A percentile compares a stretch with the other conserved stretches of the same genome.
Conservation (phyloP, 2,113 vertebrate genomes). For the Podarcis raffonei region DNA sequence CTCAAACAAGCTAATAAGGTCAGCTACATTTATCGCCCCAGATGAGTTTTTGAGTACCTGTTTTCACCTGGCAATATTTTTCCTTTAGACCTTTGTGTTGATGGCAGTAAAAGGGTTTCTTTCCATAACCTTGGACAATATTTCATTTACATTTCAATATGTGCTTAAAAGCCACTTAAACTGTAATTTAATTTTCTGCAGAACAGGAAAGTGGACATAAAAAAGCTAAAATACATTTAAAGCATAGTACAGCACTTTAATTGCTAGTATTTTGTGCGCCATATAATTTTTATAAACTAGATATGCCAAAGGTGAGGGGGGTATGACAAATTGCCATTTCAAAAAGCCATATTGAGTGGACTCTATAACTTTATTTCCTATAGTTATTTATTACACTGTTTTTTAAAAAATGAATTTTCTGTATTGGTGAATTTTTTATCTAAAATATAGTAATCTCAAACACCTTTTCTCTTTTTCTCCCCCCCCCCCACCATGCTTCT, state of each 20-base stretch:
- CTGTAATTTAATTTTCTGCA: neutral
- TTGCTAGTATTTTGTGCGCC: neutral
- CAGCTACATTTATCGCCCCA: neutral
- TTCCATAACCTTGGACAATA: neutral
- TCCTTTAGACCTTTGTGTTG: neutral
- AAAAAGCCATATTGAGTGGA: neutral
- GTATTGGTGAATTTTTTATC: constrained; percentile 39
- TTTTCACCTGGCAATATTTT: neutral
- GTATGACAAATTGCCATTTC: neutral
- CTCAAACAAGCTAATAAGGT: neutral
- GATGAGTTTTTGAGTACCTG: neutral
- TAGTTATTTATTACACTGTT: neutral
- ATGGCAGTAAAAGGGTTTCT: constrained; percentile 7
- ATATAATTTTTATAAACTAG: neutral
- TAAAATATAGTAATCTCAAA: constrained; percentile 13
- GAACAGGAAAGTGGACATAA: neutral
- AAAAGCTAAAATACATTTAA: neutral
- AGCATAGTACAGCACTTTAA: neutral
- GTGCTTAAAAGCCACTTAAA: neutral
- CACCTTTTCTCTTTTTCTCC: constrained; percentile 34
- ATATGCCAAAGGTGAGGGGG: neutral
- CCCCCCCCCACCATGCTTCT: constrained; percentile 32
- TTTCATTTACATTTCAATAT: constrained; percentile 35
- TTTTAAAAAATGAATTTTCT: neutral
- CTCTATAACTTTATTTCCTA: neutral